phyloP scores from a whole-genome alignment of 2,113 vertebrate genomes.

The Oceanites oceanicus region DNA sequence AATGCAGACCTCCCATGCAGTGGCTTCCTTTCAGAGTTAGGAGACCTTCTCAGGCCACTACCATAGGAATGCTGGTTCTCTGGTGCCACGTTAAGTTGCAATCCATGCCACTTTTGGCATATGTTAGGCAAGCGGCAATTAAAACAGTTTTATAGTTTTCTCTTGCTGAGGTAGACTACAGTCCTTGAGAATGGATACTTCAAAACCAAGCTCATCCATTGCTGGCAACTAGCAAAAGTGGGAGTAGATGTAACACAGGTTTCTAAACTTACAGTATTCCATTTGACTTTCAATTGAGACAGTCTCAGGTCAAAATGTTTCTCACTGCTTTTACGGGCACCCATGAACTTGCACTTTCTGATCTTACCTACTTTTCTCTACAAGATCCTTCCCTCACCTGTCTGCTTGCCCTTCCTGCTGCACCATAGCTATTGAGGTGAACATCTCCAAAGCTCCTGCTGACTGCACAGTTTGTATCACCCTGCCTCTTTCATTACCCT shows the following conservation, averaged over 20 bases:
- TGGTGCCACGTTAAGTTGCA: background rate
- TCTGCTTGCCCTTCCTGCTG: background rate
- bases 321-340: background rate
- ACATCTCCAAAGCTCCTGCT: background rate
- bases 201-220: background rate
- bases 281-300: background rate
- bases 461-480: background rate
- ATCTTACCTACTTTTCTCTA: background rate
- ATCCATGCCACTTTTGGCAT: background rate
- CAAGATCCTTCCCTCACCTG: background rate
- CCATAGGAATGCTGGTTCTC: background rate
- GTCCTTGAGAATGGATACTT: background rate
- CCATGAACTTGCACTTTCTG: background rate
- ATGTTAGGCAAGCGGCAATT: background rate
- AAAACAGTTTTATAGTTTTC: background rate
- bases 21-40: background rate
- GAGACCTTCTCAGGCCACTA: background rate
- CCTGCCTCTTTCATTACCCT: background rate
- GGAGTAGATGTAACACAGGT: background rate
- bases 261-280: background rate
- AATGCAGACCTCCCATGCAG: background rate
- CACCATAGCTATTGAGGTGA: background rate
- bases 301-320: background rate
- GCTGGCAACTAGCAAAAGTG: background rate
- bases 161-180: background rate